Evolutionary conservation across 2,113 vertebrate genomes (phyloP).

Genomic region (Sceloporus undulatus): DNA sequence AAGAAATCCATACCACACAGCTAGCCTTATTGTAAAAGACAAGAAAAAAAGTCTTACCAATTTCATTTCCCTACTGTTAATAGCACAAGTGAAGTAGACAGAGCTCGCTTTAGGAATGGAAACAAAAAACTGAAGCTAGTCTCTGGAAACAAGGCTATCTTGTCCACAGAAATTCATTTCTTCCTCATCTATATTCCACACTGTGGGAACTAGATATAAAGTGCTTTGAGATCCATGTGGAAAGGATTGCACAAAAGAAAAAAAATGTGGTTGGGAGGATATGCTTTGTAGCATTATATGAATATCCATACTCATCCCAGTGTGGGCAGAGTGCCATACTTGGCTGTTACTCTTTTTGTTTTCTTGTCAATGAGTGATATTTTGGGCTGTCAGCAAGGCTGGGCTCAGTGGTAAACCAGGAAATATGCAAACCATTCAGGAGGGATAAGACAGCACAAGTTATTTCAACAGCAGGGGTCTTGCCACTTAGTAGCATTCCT

Average conservation of each 20-base stretch:
- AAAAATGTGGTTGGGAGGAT: neutral
- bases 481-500: neutral
- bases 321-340: neutral
- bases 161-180: neutral
- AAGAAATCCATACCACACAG: too few species aligned
- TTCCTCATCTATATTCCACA: neutral
- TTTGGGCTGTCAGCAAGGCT: conserved; percentile 10
- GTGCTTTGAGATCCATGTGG: neutral
- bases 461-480: neutral
- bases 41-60: neutral
- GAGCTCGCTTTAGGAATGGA: neutral
- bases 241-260: neutral
- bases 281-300: neutral
- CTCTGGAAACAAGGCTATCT: neutral
- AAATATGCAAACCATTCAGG: conserved; percentile 5
- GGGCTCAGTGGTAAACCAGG: conserved; percentile 8
- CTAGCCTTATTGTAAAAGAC: neutral
- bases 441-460: conserved; percentile 3
- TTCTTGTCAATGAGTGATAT: conserved; percentile 18
- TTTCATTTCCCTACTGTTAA: neutral
- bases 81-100: neutral
- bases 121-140: neutral
- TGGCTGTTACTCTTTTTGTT: neutral
- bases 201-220: neutral
- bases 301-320: conserved; percentile 7